A percentile compares a stretch with the other conserved stretches of the same genome.
These are phyloP conservation scores for Eupleurogrammus muticus DNA, from an alignment of 2,797 vertebrate genomes.

Conservation along the genomic window DNA sequence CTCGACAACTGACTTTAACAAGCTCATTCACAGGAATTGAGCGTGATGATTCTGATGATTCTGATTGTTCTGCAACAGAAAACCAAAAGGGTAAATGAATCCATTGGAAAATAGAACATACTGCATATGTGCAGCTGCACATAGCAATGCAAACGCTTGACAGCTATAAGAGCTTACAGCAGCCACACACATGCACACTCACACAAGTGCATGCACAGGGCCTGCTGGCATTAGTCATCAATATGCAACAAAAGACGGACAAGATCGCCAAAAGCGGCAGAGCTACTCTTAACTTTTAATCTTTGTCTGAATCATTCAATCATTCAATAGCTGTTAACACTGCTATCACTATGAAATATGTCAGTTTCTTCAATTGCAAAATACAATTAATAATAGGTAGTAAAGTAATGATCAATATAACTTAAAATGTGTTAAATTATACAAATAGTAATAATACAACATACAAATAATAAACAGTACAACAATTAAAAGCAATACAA, in stretches of 20 bases:
- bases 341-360: too few species aligned
- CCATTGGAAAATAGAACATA: neutral
- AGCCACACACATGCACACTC: constrained; percentile 1
- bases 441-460: too few species aligned
- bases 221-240: constrained; percentile 47
- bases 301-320: neutral
- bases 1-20: constrained; percentile 62
- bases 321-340: too few species aligned
- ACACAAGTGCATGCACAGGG: constrained; percentile 11
- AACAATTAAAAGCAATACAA: too few species aligned
- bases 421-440: too few species aligned
- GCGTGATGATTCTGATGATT: constrained; percentile 54
- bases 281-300: constrained; percentile 4
- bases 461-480: too few species aligned
- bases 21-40: constrained; percentile 46
- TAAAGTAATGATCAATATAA: too few species aligned
- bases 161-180: constrained; percentile 12
- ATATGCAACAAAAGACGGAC: constrained; percentile 34
- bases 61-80: constrained; percentile 38
- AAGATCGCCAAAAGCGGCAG: constrained; percentile 25
- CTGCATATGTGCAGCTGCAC: constrained; percentile 3
- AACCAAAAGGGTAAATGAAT: constrained; percentile 38
- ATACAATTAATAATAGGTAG: too few species aligned
- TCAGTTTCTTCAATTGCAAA: too few species aligned
- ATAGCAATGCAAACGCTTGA: constrained; percentile 12